These are phyloP conservation scores for Gastrophysa polygoni DNA, from an alignment of 2,888 invertebrate species.

Conservation along the genomic window DNA sequence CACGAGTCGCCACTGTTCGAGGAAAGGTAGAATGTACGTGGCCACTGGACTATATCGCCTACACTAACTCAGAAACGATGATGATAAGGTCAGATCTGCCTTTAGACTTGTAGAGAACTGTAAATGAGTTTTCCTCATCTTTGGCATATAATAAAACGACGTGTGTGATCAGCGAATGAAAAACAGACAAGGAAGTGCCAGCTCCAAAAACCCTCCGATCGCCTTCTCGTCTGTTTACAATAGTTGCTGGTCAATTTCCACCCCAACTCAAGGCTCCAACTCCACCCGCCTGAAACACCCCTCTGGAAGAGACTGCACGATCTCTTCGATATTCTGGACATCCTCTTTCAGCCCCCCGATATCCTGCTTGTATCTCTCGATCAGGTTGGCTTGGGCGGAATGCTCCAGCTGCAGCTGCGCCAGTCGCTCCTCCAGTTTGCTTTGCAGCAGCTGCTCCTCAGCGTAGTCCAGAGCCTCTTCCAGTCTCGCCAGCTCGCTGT, in stretches of 20 bases:
- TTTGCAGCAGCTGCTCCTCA: slow-evolving; percentile 72
- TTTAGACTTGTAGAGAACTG: not conserved
- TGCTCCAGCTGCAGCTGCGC: slow-evolving; percentile 72
- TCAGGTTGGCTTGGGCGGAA: slow-evolving; percentile 64
- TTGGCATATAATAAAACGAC: slow-evolving; percentile 36
- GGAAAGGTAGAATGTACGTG: too few relatives aligned
- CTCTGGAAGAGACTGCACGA: slow-evolving; percentile 78
- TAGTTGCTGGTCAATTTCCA: slow-evolving; percentile 10
- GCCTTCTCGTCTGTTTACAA: too few relatives aligned
- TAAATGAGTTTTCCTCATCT: slow-evolving; percentile 29
- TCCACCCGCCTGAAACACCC: slow-evolving; percentile 80
- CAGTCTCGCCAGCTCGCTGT: slow-evolving; percentile 66
- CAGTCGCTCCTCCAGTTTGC: slow-evolving; percentile 78
- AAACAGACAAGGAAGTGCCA: too few relatives aligned
- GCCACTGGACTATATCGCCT: too few relatives aligned
- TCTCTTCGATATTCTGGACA: slow-evolving; percentile 83
- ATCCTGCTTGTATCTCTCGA: slow-evolving; percentile 83
- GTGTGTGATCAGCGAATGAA: too few relatives aligned
- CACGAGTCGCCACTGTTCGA: too few relatives aligned
- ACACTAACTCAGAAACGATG: too few relatives aligned
- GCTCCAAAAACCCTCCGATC: too few relatives aligned
- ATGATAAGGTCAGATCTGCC: too few relatives aligned
- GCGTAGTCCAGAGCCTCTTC: slow-evolving; percentile 71
- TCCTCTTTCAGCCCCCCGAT: slow-evolving; percentile 72
- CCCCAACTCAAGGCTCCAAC: slow-evolving; percentile 67